These are phyloP conservation scores for Phaethon lepturus DNA, from an alignment of 2,113 vertebrate genomes.

Conservation along the genomic window DNA sequence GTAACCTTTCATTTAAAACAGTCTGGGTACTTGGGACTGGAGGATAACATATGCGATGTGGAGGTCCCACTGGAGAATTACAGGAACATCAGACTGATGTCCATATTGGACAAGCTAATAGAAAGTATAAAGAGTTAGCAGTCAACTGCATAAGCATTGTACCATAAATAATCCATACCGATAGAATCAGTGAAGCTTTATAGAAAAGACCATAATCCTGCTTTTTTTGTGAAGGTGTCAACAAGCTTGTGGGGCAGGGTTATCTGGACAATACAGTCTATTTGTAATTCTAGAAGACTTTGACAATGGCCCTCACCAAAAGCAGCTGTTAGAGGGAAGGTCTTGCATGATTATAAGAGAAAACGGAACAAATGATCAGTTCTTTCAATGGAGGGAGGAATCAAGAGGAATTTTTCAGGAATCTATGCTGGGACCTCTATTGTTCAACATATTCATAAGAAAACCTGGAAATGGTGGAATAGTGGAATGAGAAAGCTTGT, in stretches of 20 bases:
- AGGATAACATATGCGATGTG: background rate
- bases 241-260: background rate
- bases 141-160: background rate
- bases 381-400: background rate
- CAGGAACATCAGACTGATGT: background rate
- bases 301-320: background rate
- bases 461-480: background rate
- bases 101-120: background rate
- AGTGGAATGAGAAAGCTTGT: background rate
- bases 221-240: background rate
- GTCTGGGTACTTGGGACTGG: background rate
- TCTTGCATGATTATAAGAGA: background rate
- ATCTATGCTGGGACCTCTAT: background rate
- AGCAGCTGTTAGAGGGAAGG: background rate
- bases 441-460: background rate
- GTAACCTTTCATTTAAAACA: conserved; percentile 16
- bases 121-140: background rate
- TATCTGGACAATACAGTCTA: background rate
- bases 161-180: background rate
- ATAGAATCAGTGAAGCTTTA: background rate
- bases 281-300: background rate
- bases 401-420: background rate
- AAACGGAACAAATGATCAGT: background rate
- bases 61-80: background rate
- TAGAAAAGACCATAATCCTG: background rate